Evolutionary conservation across 2,888 invertebrate species (phyloP), one percentile per base, ranked within the genome.

Genomic region (Lasiommata megera): DNA sequence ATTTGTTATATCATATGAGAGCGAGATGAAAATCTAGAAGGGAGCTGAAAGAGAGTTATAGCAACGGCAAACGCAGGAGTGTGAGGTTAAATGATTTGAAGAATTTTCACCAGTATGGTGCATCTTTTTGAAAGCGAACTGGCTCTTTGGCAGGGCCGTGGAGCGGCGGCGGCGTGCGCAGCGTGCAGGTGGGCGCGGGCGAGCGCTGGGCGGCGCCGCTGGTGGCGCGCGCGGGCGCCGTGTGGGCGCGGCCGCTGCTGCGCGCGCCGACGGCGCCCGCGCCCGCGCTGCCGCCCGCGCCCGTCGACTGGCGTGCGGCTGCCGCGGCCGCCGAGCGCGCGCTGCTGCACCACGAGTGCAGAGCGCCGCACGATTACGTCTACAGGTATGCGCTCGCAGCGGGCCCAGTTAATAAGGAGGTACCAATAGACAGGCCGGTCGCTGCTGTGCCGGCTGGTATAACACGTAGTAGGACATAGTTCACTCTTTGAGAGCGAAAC

Each of bases 151-250:
- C 53, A 63, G 63, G 58, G 7, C 40, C 60, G 8, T 62, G 64
- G 66, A 58, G 58, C 43, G 61, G 50, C 18, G 59, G 43, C 47
- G 62, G 44, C 6, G 52, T 40, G 28, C 57, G 61, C 17, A 53
- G 60, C 46, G 50, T 59, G 40, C 61, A 56, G 31, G 88, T 94
- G 54, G 67, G 84, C 18, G 91, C 94, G 44, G 93, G 93, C 54
- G 92, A 90, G 46, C 86, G 88, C 16, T 92, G 95, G 76, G 93
- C 96, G 37, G 93, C 97, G 54, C 98, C 98, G 16, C 85, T 98
- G 61, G 92, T 93, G 14, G 95, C 95, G 68, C 94, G 94, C 0
- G 92, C 94, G 71, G 94, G 95, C 3, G 93, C 94, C 64, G 93
- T 98, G 77, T 95, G 93, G 86, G 91, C 95, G 52, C 93, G 95